Evolutionary conservation across 2,888 invertebrate genomes (phyloP), one percentile per base, ranked within the genome.

Genomic region (Dynastes hyllus): DNA sequence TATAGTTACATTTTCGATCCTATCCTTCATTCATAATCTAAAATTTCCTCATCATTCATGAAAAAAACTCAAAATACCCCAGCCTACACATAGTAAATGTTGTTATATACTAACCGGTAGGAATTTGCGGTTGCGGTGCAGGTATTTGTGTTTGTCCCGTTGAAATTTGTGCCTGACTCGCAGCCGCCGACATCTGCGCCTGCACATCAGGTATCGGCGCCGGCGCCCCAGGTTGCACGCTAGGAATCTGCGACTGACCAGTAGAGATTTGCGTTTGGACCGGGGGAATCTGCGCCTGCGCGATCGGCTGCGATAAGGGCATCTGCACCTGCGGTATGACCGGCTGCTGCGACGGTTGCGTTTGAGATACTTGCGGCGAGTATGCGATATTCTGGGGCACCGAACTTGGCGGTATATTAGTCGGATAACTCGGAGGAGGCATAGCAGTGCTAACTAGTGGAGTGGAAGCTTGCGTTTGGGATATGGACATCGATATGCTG

Each of bases 171-270:
- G 65, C 50, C 76, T 81, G 82, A n/a, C 75, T 61, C 70, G 65
- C 69, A 22, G 73, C 67, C 69, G 45, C 69, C 63, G 86, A 86
- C 11, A 70, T 70, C 51, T 51, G 70, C 2, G 70, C 13, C 11
- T 51, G 51, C n/a, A 22, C 51, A 8, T 16, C 9, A 1, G 40
- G 16, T 29, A 65, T 9, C 55, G n/a, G 55, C 1, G 11, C n/a
- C 45, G 45, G 8, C 2, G 8, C 9, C 2, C 8, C 45, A 8
- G 45, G 45, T 45, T 45, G 45, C 11, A 45, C 45, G 11, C 45
- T 45, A 11, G 45, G 11, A 45, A 45, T 45, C 8, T 65, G 65
- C 37, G 65, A 29, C 4, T 65, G 65, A 32, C 32, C 65, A 13
- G 65, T 37, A n/a, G 65, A 32, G 13, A 75, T 16, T 79, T 81